Evolutionary conservation across 2,888 invertebrate genomes (phyloP), one percentile per base, ranked within the genome.

Genomic region (Mechanitis mazaeus): DNA sequence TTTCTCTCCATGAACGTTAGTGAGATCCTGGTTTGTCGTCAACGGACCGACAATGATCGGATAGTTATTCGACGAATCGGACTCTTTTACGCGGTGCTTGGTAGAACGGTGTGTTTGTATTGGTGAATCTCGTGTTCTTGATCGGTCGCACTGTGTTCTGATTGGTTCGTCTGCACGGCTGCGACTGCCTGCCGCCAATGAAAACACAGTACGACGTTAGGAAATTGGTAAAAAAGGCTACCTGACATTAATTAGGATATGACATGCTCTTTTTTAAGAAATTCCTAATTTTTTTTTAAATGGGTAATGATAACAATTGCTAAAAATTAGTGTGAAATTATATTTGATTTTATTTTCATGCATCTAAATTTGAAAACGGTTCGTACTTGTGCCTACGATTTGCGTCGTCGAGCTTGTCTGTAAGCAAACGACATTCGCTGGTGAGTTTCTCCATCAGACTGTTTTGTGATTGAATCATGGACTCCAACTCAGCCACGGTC

Each of bases 401-500:
- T 85, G 95, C 94, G 89, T 95, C 95, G 92, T 96, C 96, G 92
- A 96, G 93, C 93, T 95, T 96, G 91, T 94, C 93, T 84, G 96
- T 96, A 90, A 96, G 93, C 90, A 92, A 92, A 92, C 95, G 96
- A 92, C 96, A 96, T 92, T 96, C 96, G 83, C 92, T 93, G 83
- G 95, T 95, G 90, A 96, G 93, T 93, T 95, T 96, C 92, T 95
- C 95, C 94, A 96, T 95, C 93, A 96, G 95, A 93, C 94, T 94
- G 93, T 95, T 95, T 94, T 96, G 96, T 91, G 94, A 95, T 91
- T 94, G 94, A 91, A 96, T 94, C 94, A 95, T 94, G 87, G 94
- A 93, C 93, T 96, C 96, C 91, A 96, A 94, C 91, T 95, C 95
- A 91, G 94, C 94, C 90, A 96, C 95, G 84, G 95, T 96, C 91